Evolutionary conservation across 2,797 vertebrate species (phyloP), one percentile per base, ranked within the genome.

Genomic region (Parotocinclus haroldoi): DNA sequence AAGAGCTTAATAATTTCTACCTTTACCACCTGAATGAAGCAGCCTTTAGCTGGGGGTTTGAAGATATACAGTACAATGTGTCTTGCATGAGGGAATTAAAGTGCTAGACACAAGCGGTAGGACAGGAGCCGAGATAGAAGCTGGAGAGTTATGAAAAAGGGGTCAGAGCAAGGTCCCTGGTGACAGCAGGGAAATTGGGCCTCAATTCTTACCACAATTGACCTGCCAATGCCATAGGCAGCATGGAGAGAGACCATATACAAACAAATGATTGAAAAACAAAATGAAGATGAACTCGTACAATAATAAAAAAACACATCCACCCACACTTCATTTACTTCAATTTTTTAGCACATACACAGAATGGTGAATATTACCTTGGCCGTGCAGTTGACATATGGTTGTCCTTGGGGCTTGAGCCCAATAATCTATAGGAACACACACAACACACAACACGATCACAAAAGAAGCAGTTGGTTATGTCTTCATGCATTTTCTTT

Each of bases 381-480:
- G 53, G 86, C 42, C 12, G 55, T 72, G 66, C 95, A 98, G 0
- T 79, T 71, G 85, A 98, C 92, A 63, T 50, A 83, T 13, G 95
- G 95, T 1, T 86, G 72, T 80, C 93, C 95, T 75, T 75, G 16
- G 36, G 95, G 95, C 63, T 83, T 92, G 76, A 97, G 88, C 76
- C 94, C 94, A 78, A 97, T 94, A 78, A 97, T 87, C 95, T 96
- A 80, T 49, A 62, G 7, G 9, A 63, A 11, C 75, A 61, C 69
- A 13, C 67, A 73, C 13, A n/a, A 12, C 9, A 60, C 36, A 54
- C 11, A 56, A 53, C 89, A 51, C 70, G 50, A 27, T 17, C 63
- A 63, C 9, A 54, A 55, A 10, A 55, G 38, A 18, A 10, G 5
- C 27, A 27, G 4, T 18, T 0, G 19, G 7, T 44, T 44, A 9